Percentiles rank a stretch among this genome's conserved stretches.
Conservation (phyloP, 2,797 vertebrate species). For the Enteromius thamalakanensis region DNA sequence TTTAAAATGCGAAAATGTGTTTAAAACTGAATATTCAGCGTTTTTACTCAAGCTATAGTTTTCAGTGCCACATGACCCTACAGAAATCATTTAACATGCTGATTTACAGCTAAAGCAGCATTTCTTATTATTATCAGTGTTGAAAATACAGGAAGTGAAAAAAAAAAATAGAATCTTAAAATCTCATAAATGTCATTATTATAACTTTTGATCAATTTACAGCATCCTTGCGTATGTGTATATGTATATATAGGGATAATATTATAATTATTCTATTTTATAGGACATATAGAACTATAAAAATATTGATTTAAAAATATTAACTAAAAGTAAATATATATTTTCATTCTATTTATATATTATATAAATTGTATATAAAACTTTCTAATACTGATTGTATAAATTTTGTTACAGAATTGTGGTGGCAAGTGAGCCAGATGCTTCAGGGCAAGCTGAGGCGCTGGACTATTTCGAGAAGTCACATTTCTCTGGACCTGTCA, state of each 20-base stretch:
- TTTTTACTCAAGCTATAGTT: not conserved
- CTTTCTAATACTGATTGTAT: not conserved
- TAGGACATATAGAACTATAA: not conserved
- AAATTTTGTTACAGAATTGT: not conserved
- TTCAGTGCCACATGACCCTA: not conserved
- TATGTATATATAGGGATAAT: too few relatives aligned
- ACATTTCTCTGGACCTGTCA: slow-evolving; percentile 4
- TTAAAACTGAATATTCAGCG: not conserved
- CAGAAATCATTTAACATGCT: not conserved
- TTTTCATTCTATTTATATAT: not conserved
- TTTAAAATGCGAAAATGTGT: not conserved
- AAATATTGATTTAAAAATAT: too few relatives aligned
- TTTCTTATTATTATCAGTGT: not conserved
- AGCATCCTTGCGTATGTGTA: too few relatives aligned
- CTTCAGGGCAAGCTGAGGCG: not conserved
- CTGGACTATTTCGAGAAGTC: not conserved
- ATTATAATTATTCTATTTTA: not conserved
- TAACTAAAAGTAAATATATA: too few relatives aligned
- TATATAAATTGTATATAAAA: not conserved
- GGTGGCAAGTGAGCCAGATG: not conserved
- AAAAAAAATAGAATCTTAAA: too few relatives aligned
- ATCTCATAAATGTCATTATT: too few relatives aligned
- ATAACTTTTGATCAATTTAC: too few relatives aligned
- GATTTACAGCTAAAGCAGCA: not conserved
- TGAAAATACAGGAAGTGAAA: not conserved